Percentiles rank a stretch among this genome's conserved stretches.
phyloP scores from a whole-genome alignment of 1,140 invertebrate genomes.

The Bathynomus jamesi region DNA sequence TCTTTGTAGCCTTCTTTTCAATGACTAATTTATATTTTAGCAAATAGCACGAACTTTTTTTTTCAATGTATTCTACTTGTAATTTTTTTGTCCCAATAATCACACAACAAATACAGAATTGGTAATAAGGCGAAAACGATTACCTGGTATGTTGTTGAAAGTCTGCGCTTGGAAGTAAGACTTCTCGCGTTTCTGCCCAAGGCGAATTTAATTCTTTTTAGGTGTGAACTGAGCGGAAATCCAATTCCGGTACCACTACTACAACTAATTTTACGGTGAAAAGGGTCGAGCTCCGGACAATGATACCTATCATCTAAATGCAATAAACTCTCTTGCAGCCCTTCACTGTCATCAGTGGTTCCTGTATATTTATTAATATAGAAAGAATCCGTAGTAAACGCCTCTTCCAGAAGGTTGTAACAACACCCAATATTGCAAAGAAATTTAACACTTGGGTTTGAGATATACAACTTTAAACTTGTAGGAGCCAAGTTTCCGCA shows the following conservation, averaged over 20 bases:
- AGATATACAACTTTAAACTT: constrained; percentile 61
- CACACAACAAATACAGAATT: too few relatives aligned
- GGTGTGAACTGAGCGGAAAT: constrained; percentile 60
- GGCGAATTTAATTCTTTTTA: constrained; percentile 48
- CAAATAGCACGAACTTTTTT: too few relatives aligned
- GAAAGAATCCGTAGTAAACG: constrained; percentile 42
- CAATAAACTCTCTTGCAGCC: background rate
- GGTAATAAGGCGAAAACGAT: too few relatives aligned
- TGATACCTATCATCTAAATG: background rate
- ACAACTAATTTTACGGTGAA: background rate
- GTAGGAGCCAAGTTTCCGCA: constrained; percentile 74
- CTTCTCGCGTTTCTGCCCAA: constrained; percentile 72
- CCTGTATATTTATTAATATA: constrained; percentile 33
- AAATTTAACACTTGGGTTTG: constrained; percentile 47
- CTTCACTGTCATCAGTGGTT: background rate
- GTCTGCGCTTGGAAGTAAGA: constrained; percentile 72
- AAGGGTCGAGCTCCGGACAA: background rate
- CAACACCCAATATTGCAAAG: constrained; percentile 78
- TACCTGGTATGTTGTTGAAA: too few relatives aligned
- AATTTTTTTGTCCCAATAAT: too few relatives aligned
- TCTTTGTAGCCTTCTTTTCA: too few relatives aligned
- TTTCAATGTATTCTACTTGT: too few relatives aligned
- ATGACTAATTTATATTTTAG: too few relatives aligned
- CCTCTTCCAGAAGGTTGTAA: constrained; percentile 56
- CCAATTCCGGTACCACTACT: constrained; percentile 21